A percentile compares a stretch with the other conserved stretches of the same genome.
Evolutionary conservation across 2,888 invertebrate genomes (phyloP).

Genomic region (Protodeltote pygarga): DNA sequence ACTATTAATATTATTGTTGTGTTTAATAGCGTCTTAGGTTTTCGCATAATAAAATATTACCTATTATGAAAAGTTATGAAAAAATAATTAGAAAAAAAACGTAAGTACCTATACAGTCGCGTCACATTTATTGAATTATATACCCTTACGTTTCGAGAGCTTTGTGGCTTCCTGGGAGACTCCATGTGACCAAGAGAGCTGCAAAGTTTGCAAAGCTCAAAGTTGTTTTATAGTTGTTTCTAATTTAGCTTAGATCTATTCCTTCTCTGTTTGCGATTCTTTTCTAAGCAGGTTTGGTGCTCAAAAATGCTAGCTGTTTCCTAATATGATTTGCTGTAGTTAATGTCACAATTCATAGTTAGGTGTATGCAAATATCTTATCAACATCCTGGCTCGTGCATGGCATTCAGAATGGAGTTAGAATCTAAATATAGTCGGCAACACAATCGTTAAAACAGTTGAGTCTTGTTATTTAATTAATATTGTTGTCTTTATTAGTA

Average conservation of each 20-base stretch:
- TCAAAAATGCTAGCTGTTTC: constrained; percentile 19
- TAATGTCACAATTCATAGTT: constrained; percentile 53
- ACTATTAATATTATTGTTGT: too few relatives aligned
- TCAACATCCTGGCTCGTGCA: constrained; percentile 78
- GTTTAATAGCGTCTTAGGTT: too few relatives aligned
- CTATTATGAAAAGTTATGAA: too few relatives aligned
- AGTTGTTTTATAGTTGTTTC: too few relatives aligned
- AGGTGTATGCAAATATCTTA: constrained; percentile 77
- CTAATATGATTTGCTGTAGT: constrained; percentile 32
- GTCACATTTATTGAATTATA: too few relatives aligned
- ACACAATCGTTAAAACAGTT: constrained; percentile 58
- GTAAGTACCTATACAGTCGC: too few relatives aligned
- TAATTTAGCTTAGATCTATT: too few relatives aligned
- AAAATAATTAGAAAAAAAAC: too few relatives aligned
- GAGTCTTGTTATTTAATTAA: constrained; percentile 53
- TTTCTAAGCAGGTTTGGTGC: neutral
- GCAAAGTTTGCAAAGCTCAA: too few relatives aligned
- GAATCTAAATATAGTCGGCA: constrained; percentile 64
- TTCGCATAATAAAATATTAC: too few relatives aligned
- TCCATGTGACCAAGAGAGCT: neutral
- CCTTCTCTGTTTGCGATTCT: too few relatives aligned
- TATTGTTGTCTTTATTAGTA: constrained; percentile 36
- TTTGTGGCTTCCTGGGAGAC: neutral
- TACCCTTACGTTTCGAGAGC: too few relatives aligned
- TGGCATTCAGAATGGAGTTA: constrained; percentile 68